Base-by-base conservation (phyloP, 2,797 vertebrate genomes). In the Pampus argenteus region DNA sequence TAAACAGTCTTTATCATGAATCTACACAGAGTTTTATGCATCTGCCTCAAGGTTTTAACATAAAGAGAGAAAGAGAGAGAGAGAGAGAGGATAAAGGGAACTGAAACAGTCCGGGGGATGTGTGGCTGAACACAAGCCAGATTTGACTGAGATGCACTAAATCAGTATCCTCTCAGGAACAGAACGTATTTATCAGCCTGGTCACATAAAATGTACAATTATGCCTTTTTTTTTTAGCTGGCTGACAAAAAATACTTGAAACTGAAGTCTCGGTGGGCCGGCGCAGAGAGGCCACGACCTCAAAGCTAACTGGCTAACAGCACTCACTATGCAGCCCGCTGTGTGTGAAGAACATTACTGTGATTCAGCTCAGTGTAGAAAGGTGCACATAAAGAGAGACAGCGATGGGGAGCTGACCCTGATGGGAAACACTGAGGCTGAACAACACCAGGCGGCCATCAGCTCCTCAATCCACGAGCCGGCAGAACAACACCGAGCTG, bases 391-490 rank as follows among this genome's bases (percentile, higher is more conserved):
- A 42, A 69, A 70, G 51, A 65, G 44, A 58, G 55, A 55, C 29
- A 51, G 54, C 31, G 69, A 56, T 65, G 52, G 74, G 8, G 15
- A n/a, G 23, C 50, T 60, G 74, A 86, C 78, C 85, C 78, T 77
- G 74, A 76, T 1, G 10, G 36, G 52, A 69, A 66, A 69, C 42
- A 49, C 49, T 42, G 73, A 64, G 42, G 76, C 50, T 58, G 69
- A 67, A 71, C 60, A 72, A 14, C 57, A 62, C 60, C 50, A 5
- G 71, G 78, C 6, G 17, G 59, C 71, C 73, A 66, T 83, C 81
- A 84, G 71, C 50, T 77, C 80, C 52, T 45, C 57, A 55, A 69
- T 81, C 63, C 71, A 74, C 82, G 74, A 78, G 78, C 38, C 34
- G 17, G 51, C 34, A 71, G 40, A 84, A 76, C 50, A 64, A 76